Evolutionary conservation across 2,113 vertebrate species (phyloP), one percentile per base, ranked within the genome.

Genomic region (Dolichallabes microphthalmus): DNA sequence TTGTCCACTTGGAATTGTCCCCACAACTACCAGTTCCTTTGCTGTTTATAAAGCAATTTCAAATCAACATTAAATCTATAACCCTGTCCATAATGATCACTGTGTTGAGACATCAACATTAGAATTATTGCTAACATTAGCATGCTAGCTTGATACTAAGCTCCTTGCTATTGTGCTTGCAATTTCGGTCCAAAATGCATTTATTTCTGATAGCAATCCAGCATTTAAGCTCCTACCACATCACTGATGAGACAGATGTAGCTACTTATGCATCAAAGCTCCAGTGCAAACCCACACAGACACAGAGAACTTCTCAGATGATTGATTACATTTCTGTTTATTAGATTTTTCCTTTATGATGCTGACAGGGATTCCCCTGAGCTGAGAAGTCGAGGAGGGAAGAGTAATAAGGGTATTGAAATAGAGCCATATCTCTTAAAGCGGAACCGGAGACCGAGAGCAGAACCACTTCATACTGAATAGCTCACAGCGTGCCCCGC

Each of bases 401-500:
- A 27, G 73, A 55, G 50, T 76, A 53, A 76, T 53, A 76, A 76
- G 4, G 8, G 25, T 53, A 55, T 52, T 27, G 73, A 17, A 75
- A 75, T n/a, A 25, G 71, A 75, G 69, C 35, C 69, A 22, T 27
- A 78, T 32, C 80, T 69, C 12, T 17, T 30, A 60, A n/a, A 71
- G 53, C 6, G 52, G 12, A 32, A 3, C 27, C 11, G n/a, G 10
- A 58, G 78, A 3, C 66, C 10, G 55, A 74, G 53, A 60, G 82
- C 27, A 25, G 32, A 55, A 57, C 55, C 20, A 69, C 64, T 83
- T 84, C 55, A 80, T 82, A 25, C 80, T 63, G 64, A 61, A 69
- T 27, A 66, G 60, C 27, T 64, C 57, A 50, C 58, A 39, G 61
- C 71, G 52, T 63, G 78, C 57, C 78, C 53, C 69, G 86, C 35